Base-by-base conservation (phyloP, 1,140 invertebrate genomes). In the Drosophila persimilis region DNA sequence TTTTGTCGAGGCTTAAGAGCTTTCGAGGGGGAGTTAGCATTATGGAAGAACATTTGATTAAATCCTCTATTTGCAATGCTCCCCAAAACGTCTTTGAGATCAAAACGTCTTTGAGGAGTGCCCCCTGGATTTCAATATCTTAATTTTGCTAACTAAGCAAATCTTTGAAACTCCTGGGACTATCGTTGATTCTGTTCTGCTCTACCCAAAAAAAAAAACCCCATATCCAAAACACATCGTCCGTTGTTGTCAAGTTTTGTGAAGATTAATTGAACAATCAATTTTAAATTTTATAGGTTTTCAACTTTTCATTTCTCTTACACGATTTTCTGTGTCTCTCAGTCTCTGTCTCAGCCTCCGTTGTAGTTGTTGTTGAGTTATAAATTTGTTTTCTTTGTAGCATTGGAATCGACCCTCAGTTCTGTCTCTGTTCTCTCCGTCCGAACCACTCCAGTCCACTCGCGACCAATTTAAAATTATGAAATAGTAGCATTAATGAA, bases 191-290 rank as follows among this genome's bases (percentile, higher is more conserved):
- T 35, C 24, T 13, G 13, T 8, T 39, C 35, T 39, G 35, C 3
- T 39, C 3, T 39, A 11, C 3, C 9, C 9, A 52, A n/a, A 15
- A 13, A 15, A 15, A 15, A 31, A 31, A 31, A 31, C 7, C 45
- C 47, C 62, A 46, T 41, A 54, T 47, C 39, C 59, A 39, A 13
- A 39, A 67, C 47, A 62, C 67, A 52, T 50, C 46, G 61, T 39
- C 60, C 15, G 41, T 70, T 71, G 78, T 89, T 89, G 88, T 88
- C 83, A 88, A 77, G 77, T 80, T 85, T 69, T 90, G 69, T 81
- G 62, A 90, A 90, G 88, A 90, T 90, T 90, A 90, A 90, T 90
- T 90, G 83, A 90, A 88, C 88, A 88, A 90, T 90, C 88, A 90
- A 90, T 90, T 90, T 90, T 66, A 88, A 85, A 88, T 88, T 90